Percentiles rank a stretch among this genome's conserved stretches.
These are phyloP conservation scores for Saccostrea glomerata DNA, from an alignment of 1,140 invertebrate genomes.

Conservation along the genomic window DNA sequence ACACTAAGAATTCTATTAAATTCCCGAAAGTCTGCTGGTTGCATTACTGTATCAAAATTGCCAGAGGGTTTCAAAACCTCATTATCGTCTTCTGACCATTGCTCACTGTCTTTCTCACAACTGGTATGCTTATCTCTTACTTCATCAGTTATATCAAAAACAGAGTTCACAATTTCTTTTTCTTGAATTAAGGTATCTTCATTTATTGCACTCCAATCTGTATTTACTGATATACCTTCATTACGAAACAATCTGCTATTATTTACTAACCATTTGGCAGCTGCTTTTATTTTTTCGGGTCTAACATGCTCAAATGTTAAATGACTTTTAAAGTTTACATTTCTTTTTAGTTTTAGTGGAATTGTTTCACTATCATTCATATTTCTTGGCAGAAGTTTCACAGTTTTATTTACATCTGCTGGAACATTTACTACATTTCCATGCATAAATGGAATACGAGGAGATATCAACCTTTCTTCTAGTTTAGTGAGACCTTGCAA, in stretches of 20 bases:
- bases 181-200: background rate
- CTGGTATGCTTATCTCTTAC: background rate
- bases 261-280: constrained; percentile 41
- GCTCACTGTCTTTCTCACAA: background rate
- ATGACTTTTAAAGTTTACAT: constrained; percentile 21
- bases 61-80: background rate
- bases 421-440: constrained; percentile 48
- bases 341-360: constrained; percentile 54
- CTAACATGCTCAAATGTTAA: constrained; percentile 46
- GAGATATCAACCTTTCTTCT: too few relatives aligned
- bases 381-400: constrained; percentile 33
- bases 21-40: constrained; percentile 27
- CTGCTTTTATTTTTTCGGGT: constrained; percentile 38
- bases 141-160: constrained; percentile 27
- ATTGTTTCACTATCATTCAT: constrained; percentile 40
- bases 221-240: constrained; percentile 40
- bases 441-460: too few relatives aligned
- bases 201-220: constrained; percentile 11
- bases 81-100: background rate
- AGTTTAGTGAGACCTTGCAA: too few relatives aligned
- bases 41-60: constrained; percentile 48
- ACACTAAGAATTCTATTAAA: constrained; percentile 35
- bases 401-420: constrained; percentile 42
- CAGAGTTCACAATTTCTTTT: too few relatives aligned
- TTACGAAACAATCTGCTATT: constrained; percentile 44